These are phyloP conservation scores for Eupithecia exiguata DNA, from an alignment of 2,888 invertebrate species.

Conservation along the genomic window DNA sequence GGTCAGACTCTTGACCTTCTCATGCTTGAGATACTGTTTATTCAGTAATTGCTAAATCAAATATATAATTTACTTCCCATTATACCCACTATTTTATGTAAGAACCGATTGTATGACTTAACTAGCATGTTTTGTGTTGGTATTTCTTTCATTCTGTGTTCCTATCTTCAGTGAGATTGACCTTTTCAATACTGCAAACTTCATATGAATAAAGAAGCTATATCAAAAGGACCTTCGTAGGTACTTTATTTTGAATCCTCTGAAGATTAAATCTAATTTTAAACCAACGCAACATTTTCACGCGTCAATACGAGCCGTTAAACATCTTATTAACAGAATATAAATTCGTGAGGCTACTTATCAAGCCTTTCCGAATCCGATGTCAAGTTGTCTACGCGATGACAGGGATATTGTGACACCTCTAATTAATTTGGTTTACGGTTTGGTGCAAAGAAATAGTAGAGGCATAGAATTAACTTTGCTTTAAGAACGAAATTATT, in stretches of 20 bases:
- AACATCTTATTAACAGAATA: conserved; percentile 63
- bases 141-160: background rate
- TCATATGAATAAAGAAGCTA: background rate
- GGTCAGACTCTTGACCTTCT: conserved; percentile 39
- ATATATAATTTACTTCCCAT: conserved; percentile 11
- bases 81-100: background rate
- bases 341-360: conserved; percentile 61
- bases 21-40: conserved; percentile 34
- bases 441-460: conserved; percentile 47
- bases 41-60: conserved; percentile 32
- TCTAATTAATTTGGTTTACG: conserved; percentile 71
- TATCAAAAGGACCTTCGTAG: too few species aligned
- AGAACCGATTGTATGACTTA: background rate
- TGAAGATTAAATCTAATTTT: conserved; percentile 18
- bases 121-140: background rate
- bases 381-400: conserved; percentile 69
- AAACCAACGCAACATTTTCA: conserved; percentile 14
- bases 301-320: conserved; percentile 40
- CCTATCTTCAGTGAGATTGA: background rate
- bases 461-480: conserved; percentile 41
- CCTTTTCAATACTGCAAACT: background rate
- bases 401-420: conserved; percentile 77
- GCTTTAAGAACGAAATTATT: background rate
- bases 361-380: conserved; percentile 64
- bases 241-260: background rate